phyloP scores from a whole-genome alignment of 2,797 vertebrate genomes.

The Dicrostonyx torquatus region DNA sequence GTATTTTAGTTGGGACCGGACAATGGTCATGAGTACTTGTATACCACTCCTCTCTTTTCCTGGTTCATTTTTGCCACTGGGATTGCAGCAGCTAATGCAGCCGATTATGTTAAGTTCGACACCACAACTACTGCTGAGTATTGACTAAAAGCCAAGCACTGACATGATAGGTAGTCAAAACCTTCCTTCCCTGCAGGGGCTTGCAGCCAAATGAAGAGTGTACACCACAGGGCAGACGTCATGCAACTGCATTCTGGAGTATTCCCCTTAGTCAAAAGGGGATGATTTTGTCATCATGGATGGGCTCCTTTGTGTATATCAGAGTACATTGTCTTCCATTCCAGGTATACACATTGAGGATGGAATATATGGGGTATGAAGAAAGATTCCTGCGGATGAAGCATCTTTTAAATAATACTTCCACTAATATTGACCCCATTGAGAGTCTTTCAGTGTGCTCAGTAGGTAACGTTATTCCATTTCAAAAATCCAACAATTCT shows the following conservation, averaged over 20 bases:
- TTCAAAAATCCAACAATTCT: slow-evolving; percentile 17
- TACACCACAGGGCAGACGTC: background rate
- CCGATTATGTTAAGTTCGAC: slow-evolving; percentile 18
- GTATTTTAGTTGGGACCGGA: background rate
- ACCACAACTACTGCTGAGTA: background rate
- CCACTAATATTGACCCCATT: background rate
- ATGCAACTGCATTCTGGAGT: background rate
- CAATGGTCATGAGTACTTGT: background rate
- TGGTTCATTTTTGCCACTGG: background rate
- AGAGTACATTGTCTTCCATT: background rate
- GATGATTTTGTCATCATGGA: background rate
- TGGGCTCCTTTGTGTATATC: background rate
- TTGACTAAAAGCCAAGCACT: slow-evolving; percentile 20
- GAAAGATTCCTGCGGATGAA: background rate
- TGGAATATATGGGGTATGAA: background rate
- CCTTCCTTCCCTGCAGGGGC: background rate
- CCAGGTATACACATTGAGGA: background rate
- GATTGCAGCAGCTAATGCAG: slow-evolving; percentile 42
- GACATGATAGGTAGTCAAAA: background rate
- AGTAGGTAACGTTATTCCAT: background rate
- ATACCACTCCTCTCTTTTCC: background rate
- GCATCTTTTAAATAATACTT: background rate
- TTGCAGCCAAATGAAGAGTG: background rate
- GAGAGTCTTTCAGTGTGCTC: background rate
- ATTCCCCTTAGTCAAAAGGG: background rate